Base-by-base conservation (phyloP, 2,113 vertebrate species). In the Cromileptes altivelis region DNA sequence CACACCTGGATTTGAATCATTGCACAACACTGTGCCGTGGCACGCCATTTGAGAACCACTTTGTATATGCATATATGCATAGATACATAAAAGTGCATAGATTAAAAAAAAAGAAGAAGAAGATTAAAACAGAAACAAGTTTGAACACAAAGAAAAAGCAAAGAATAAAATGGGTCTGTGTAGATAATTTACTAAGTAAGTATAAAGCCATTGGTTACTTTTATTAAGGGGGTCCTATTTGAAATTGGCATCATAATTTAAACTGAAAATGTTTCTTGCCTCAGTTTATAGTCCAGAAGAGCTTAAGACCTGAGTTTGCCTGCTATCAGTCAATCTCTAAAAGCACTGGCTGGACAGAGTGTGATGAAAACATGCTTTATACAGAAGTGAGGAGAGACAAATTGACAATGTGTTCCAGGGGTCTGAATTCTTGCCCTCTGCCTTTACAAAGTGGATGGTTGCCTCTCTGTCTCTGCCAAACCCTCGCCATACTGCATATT, bases 351-450 rank as follows among this genome's bases (percentile, higher is more conserved):
- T 7, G 37, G 55, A 72, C 79, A 55, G 33, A 57, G 57, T n/a
- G 85, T 52, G 80, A 70, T 82, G 82, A 92, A 79, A 86, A 80
- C 64, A 50, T 10, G 10, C 71, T 88, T 92, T 85, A 92, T 93
- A 65, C 76, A 74, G n/a, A 85, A 85, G 92, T 85, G 94, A 90
- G 37, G 92, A 94, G 85, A 89, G 92, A 94, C 87, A 61, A 84
- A 88, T 77, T 61, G 90, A 83, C 70, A 25, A 2, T 57, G 57
- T 60, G 85, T 85, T 80, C 73, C 72, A 56, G 62, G 13, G 47
- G 53, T 71, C 75, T 86, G 74, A 86, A 92, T 91, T 91, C 86
- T 88, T 90, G 76, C 53, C 83, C 84, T 79, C 42, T 64, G 67
- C 37, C 52, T 87, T 76, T 74, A 71, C 71, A 88, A 78, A 85